phyloP scores from a whole-genome alignment of 2,888 invertebrate species.

The Apotomis capreana region DNA sequence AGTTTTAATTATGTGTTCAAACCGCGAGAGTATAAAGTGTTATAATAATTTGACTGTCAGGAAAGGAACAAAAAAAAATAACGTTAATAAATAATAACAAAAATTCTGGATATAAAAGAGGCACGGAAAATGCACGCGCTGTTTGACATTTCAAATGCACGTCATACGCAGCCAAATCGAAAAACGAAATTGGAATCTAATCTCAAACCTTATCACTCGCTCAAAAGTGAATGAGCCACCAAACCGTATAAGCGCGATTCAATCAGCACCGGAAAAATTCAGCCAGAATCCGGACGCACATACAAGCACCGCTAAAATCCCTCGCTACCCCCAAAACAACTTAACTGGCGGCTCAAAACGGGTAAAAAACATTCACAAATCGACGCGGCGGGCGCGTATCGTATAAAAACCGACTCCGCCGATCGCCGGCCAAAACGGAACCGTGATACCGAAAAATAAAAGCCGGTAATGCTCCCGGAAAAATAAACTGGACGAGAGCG shows the following conservation, averaged over 20 bases:
- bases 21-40: too few species aligned
- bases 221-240: slow-evolving; percentile 75
- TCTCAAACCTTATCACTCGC: slow-evolving; percentile 59
- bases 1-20: too few species aligned
- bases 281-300: slow-evolving; percentile 71
- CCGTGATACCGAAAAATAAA: slow-evolving; percentile 83
- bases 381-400: slow-evolving; percentile 71
- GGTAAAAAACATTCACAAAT: slow-evolving; percentile 76
- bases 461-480: slow-evolving; percentile 74
- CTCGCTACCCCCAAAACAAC: slow-evolving; percentile 79
- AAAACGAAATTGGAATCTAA: slow-evolving; percentile 57
- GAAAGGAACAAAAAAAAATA: too few species aligned
- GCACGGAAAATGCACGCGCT: neutral
- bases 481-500: slow-evolving; percentile 70
- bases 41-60: too few species aligned
- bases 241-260: slow-evolving; percentile 77
- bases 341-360: slow-evolving; percentile 67
- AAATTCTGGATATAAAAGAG: neutral
- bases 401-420: slow-evolving; percentile 78
- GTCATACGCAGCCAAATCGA: neutral
- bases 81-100: too few species aligned
- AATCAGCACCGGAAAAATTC: slow-evolving; percentile 72
- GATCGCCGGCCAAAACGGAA: slow-evolving; percentile 80
- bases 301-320: slow-evolving; percentile 79
- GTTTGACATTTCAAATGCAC: neutral